Evolutionary conservation across 2,888 invertebrate genomes (phyloP).

Genomic region (Cancer borealis): DNA sequence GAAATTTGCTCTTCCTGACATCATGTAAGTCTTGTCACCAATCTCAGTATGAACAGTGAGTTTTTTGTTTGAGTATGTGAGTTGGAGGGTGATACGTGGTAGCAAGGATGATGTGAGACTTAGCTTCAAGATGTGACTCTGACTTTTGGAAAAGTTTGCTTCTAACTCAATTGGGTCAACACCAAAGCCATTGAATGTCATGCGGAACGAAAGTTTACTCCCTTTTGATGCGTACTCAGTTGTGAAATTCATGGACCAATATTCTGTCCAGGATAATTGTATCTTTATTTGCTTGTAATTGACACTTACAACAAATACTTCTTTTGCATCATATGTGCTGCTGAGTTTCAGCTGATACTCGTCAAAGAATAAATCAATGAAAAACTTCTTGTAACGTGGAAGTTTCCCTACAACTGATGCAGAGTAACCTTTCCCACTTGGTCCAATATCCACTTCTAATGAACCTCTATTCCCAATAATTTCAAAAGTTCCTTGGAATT

Average conservation of each 20-base stretch:
- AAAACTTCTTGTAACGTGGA: slow-evolving; percentile 35
- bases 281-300: slow-evolving; percentile 50
- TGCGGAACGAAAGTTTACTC: not conserved
- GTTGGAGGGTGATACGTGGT: not conserved
- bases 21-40: slow-evolving; percentile 48
- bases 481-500: slow-evolving; percentile 47
- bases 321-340: not conserved
- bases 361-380: slow-evolving; percentile 4
- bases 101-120: not conserved
- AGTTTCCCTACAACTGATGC: slow-evolving; percentile 39
- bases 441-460: slow-evolving; percentile 23
- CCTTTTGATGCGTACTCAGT: not conserved
- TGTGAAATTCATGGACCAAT: slow-evolving; percentile 30
- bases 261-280: slow-evolving; percentile 40
- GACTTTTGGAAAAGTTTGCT: not conserved
- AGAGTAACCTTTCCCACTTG: not conserved
- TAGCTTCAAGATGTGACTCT: slow-evolving; percentile 4
- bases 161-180: not conserved
- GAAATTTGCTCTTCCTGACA: slow-evolving; percentile 7
- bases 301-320: slow-evolving; percentile 11
- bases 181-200: slow-evolving; percentile 48
- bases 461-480: slow-evolving; percentile 28
- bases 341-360: slow-evolving; percentile 41
- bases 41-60: not conserved
- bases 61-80: slow-evolving; percentile 42